Evolutionary conservation across 2,113 vertebrate genomes (phyloP).

Genomic region (Corythoichthys intestinalis): DNA sequence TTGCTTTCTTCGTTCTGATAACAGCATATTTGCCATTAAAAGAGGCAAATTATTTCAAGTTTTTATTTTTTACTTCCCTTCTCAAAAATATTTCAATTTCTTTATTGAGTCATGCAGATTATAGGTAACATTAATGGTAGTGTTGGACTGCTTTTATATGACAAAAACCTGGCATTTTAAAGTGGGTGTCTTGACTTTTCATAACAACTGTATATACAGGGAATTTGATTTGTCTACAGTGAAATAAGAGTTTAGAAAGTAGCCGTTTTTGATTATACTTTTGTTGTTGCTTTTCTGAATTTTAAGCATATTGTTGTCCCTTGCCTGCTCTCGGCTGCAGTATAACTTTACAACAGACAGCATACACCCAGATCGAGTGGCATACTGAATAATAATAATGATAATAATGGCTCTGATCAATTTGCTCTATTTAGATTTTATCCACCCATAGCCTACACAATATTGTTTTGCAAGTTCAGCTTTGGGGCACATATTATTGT

Average conservation of each 20-base stretch:
- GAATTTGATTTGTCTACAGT: constrained; percentile 4
- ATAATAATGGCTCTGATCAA: constrained; percentile 45
- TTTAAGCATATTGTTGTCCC: constrained; percentile 42
- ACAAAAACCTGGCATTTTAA: neutral
- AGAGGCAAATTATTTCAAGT: neutral
- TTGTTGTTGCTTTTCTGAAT: constrained; percentile 28
- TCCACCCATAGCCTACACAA: constrained; percentile 31
- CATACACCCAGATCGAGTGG: constrained; percentile 35
- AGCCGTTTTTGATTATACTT: constrained; percentile 22
- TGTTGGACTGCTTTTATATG: neutral
- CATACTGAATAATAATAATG: constrained; percentile 15
- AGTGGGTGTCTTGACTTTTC: neutral
- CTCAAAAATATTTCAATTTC: neutral
- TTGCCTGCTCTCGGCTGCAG: constrained; percentile 49
- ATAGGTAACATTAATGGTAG: neutral
- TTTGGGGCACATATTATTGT: constrained; percentile 55
- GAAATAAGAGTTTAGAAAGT: constrained; percentile 7
- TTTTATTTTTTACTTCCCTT: neutral
- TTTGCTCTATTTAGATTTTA: constrained; percentile 49
- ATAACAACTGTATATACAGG: neutral
- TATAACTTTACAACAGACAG: constrained; percentile 56
- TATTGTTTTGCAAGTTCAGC: constrained; percentile 42
- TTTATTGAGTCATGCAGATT: neutral
- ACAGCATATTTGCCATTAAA: neutral
- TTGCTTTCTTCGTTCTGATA: neutral